phyloP scores from a whole-genome alignment of 2,113 vertebrate genomes.

The Campylomormyrus numenius region DNA sequence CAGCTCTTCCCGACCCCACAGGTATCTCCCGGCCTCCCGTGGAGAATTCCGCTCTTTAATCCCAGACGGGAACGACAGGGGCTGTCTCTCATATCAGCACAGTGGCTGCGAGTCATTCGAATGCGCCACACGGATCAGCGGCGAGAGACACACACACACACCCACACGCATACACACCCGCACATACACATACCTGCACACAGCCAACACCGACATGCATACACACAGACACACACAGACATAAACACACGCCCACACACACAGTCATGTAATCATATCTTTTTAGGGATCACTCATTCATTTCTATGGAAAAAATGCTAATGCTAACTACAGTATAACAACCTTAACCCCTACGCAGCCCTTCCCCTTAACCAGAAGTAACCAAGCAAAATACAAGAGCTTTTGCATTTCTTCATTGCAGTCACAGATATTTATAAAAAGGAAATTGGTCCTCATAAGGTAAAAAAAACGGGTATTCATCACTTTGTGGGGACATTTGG shows the following conservation, averaged over 20 bases:
- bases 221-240: neutral
- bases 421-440: neutral
- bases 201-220: neutral
- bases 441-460: too few relatives aligned
- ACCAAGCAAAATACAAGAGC: too few relatives aligned
- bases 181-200: neutral
- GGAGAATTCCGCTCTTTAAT: conserved; percentile 12
- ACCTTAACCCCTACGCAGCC: too few relatives aligned
- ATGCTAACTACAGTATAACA: too few relatives aligned
- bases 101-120: neutral
- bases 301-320: too few relatives aligned
- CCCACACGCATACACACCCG: neutral
- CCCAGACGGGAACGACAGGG: neutral
- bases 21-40: conserved; percentile 4
- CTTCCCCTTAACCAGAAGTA: too few relatives aligned
- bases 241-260: neutral
- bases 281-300: too few relatives aligned
- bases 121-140: neutral
- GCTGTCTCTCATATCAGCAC: neutral
- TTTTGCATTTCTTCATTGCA: too few relatives aligned
- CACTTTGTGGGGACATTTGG: too few relatives aligned
- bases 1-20: neutral
- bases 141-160: neutral
- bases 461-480: neutral
- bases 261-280: too few relatives aligned